phyloP scores from a whole-genome alignment of 2,888 invertebrate species.

The Apamea crenata region DNA sequence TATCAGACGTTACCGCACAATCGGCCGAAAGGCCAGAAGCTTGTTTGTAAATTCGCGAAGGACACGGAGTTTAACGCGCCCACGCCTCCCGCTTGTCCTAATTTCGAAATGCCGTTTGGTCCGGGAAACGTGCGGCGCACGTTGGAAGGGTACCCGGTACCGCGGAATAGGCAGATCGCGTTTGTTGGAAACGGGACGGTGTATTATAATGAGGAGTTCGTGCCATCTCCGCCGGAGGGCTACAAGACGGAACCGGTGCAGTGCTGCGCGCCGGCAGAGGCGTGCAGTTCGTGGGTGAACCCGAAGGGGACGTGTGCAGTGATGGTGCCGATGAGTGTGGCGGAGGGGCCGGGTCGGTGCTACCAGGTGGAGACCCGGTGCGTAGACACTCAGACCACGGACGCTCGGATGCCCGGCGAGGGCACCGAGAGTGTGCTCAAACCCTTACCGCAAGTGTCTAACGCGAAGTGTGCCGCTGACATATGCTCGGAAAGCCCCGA shows the following conservation, averaged over 20 bases:
- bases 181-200: conserved; percentile 87
- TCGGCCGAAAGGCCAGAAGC: conserved; percentile 90
- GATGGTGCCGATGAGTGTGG: conserved; percentile 86
- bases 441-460: conserved; percentile 85
- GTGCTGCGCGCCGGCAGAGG: conserved; percentile 85
- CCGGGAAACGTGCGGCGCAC: conserved; percentile 93
- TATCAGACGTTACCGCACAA: conserved; percentile 95
- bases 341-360: conserved; percentile 86
- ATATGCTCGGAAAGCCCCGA: conserved; percentile 95
- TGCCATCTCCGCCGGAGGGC: conserved; percentile 93
- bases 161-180: conserved; percentile 88
- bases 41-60: conserved; percentile 88
- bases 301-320: conserved; percentile 90
- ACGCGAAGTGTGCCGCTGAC: conserved; percentile 88
- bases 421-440: conserved; percentile 84
- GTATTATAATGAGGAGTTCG: conserved; percentile 90
- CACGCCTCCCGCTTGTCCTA: conserved; percentile 80
- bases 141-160: conserved; percentile 94
- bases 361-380: conserved; percentile 91
- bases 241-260: conserved; percentile 91
- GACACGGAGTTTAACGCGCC: conserved; percentile 86
- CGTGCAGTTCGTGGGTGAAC: conserved; percentile 85
- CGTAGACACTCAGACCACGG: conserved; percentile 91
- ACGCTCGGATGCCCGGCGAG: conserved; percentile 85
- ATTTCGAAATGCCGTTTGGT: conserved; percentile 84